Conservation (phyloP, 1,140 invertebrate species). For the Portunus trituberculatus region DNA sequence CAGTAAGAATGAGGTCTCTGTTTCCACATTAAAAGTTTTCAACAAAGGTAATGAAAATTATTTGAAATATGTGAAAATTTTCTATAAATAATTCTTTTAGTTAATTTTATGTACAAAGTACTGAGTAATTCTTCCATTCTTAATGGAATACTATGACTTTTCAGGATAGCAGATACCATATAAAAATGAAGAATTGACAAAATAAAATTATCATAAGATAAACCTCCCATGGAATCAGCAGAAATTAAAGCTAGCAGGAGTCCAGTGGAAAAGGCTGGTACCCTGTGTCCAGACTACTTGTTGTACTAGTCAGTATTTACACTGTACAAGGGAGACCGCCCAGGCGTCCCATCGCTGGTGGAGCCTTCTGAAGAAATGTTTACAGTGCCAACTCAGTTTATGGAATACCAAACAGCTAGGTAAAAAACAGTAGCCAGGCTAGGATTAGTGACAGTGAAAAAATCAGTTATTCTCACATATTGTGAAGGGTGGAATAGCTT, state of each 20-base stretch:
- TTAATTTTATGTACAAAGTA: slow-evolving; percentile 51
- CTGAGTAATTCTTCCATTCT: slow-evolving; percentile 3
- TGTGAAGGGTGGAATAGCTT: neutral
- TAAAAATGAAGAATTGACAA: slow-evolving; percentile 68
- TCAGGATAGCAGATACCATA: neutral
- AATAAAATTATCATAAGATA: slow-evolving; percentile 46
- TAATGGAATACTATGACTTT: slow-evolving; percentile 38
- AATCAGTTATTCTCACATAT: neutral
- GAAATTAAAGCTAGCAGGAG: slow-evolving; percentile 75
- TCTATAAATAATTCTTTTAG: slow-evolving; percentile 37
- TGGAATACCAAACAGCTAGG: slow-evolving; percentile 51
- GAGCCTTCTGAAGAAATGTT: slow-evolving; percentile 61
- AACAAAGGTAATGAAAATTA: slow-evolving; percentile 18
- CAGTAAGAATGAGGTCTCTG: slow-evolving; percentile 70
- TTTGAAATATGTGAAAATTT: slow-evolving; percentile 51
- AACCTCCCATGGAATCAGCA: slow-evolving; percentile 72
- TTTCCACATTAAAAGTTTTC: slow-evolving; percentile 62
- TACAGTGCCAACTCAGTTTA: slow-evolving; percentile 55
- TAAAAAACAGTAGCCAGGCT: slow-evolving; percentile 47
- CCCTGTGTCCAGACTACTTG: slow-evolving; percentile 75
- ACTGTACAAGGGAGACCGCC: slow-evolving; percentile 72
- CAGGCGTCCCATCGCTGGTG: slow-evolving; percentile 55
- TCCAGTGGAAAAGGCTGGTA: slow-evolving; percentile 74
- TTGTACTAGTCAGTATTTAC: slow-evolving; percentile 75
- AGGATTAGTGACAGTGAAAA: slow-evolving; percentile 43